These are phyloP conservation scores for Chaetodon trifascialis DNA, from an alignment of 2,113 vertebrate genomes.

Conservation along the genomic window DNA sequence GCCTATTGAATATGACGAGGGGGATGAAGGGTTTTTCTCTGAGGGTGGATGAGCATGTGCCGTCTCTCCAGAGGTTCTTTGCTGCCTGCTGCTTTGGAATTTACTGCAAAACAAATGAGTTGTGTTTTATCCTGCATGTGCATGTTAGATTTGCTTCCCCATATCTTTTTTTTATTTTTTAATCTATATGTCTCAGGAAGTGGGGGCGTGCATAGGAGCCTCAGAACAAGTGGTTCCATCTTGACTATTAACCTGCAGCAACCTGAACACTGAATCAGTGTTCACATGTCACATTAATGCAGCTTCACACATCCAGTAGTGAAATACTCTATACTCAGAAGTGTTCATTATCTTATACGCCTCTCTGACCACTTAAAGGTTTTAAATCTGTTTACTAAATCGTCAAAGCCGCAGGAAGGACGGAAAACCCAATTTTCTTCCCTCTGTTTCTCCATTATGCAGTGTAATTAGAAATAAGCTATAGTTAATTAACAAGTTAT, in stretches of 20 bases:
- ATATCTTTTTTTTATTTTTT: slow-evolving; percentile 30
- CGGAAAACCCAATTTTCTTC: neutral
- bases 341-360: slow-evolving; percentile 21
- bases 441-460: slow-evolving; percentile 11
- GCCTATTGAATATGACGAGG: slow-evolving; percentile 23
- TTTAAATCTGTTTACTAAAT: slow-evolving; percentile 30
- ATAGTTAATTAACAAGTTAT: slow-evolving; percentile 34
- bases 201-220: slow-evolving; percentile 10
- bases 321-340: neutral
- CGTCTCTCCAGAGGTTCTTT: neutral
- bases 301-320: slow-evolving; percentile 31
- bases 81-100: slow-evolving; percentile 28
- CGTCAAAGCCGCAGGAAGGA: slow-evolving; percentile 8
- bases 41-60: slow-evolving; percentile 21
- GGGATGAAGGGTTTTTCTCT: slow-evolving; percentile 46
- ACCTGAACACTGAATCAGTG: slow-evolving; percentile 23
- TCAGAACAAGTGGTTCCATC: slow-evolving; percentile 27
- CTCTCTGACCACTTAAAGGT: slow-evolving; percentile 1
- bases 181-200: slow-evolving; percentile 50
- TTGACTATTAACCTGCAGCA: slow-evolving; percentile 38
- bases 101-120: slow-evolving; percentile 10
- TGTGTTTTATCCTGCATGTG: slow-evolving; percentile 37
- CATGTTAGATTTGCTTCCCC: slow-evolving; percentile 30
- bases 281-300: slow-evolving; percentile 24
- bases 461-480: slow-evolving; percentile 17